Evolutionary conservation across 2,797 vertebrate species (phyloP).

Genomic region (Chanos chanos): DNA sequence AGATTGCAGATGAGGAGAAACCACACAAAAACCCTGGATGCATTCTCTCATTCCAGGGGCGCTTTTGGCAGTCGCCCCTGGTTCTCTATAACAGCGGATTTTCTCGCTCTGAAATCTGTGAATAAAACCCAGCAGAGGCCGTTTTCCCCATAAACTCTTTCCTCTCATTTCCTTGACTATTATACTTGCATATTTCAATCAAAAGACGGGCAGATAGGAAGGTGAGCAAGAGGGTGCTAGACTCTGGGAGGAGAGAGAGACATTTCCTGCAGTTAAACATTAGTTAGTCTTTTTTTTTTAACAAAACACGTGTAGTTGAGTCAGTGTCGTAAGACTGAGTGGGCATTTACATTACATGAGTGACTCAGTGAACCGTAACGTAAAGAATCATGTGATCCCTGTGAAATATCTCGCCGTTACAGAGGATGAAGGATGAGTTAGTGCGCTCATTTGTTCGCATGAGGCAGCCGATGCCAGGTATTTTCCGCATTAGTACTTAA

Average conservation of each 20-base stretch:
- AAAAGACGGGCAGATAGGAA: constrained; percentile 41
- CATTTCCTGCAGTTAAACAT: constrained; percentile 25
- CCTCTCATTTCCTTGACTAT: constrained; percentile 59
- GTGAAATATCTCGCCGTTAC: too few species aligned
- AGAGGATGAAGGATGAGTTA: too few species aligned
- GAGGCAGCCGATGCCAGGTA: too few species aligned
- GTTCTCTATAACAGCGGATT: constrained; percentile 25
- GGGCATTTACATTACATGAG: too few species aligned
- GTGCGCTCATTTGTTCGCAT: too few species aligned
- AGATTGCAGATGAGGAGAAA: constrained; percentile 38
- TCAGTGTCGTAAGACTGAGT: too few species aligned
- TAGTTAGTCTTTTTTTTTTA: too few species aligned
- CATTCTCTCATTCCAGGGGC: constrained; percentile 42
- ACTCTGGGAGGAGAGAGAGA: constrained; percentile 46
- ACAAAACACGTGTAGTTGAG: too few species aligned
- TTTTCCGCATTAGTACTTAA: too few species aligned
- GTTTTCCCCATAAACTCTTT: constrained; percentile 53
- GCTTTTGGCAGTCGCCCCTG: constrained; percentile 34
- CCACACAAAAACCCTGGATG: constrained; percentile 39
- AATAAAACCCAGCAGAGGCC: constrained; percentile 37
- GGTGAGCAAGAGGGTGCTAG: too few species aligned
- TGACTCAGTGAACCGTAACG: too few species aligned
- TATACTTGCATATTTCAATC: constrained; percentile 65
- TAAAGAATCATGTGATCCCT: too few species aligned
- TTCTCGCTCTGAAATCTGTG: background rate